A percentile compares a stretch with the other conserved stretches of the same genome.
Conservation (phyloP, 2,888 invertebrate genomes). For the Bombylius major region DNA sequence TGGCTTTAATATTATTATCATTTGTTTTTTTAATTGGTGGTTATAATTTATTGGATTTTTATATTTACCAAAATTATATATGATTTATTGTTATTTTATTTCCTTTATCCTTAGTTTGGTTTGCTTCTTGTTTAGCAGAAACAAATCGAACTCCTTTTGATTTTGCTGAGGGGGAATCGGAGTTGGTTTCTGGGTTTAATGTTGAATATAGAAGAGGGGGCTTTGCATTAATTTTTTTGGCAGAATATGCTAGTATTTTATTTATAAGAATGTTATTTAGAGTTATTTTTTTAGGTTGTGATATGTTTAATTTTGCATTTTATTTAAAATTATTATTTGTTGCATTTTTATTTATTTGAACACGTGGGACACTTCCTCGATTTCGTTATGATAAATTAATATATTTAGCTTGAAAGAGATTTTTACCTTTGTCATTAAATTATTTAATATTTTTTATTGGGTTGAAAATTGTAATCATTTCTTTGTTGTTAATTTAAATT, state of each 20-base stretch:
- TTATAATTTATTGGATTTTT: conserved; percentile 46
- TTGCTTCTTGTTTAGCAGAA: conserved; percentile 52
- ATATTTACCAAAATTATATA: too few species aligned
- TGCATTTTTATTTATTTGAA: conserved; percentile 50
- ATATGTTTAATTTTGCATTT: conserved; percentile 39
- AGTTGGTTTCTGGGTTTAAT: conserved; percentile 70
- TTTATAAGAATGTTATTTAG: conserved; percentile 50
- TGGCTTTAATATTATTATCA: conserved; percentile 50
- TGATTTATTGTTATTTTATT: too few species aligned
- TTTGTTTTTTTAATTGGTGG: conserved; percentile 44
- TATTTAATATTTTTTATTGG: conserved; percentile 47
- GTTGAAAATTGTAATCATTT: conserved; percentile 37
- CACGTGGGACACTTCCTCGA: conserved; percentile 54
- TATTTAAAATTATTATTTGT: conserved; percentile 44
- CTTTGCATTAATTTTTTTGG: conserved; percentile 61
- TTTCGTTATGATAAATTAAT: conserved; percentile 67
- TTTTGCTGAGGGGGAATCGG: conserved; percentile 68
- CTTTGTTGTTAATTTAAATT: conserved; percentile 34
- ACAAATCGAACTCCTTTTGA: conserved; percentile 65
- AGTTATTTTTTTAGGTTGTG: conserved; percentile 45
- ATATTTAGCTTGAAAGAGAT: conserved; percentile 51
- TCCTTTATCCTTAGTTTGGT: conserved; percentile 44
- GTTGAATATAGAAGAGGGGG: conserved; percentile 58
- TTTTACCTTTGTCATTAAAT: conserved; percentile 51
- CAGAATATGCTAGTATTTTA: conserved; percentile 56